phyloP scores from a whole-genome alignment of 1,140 invertebrate species.

The Hyles vespertilio region DNA sequence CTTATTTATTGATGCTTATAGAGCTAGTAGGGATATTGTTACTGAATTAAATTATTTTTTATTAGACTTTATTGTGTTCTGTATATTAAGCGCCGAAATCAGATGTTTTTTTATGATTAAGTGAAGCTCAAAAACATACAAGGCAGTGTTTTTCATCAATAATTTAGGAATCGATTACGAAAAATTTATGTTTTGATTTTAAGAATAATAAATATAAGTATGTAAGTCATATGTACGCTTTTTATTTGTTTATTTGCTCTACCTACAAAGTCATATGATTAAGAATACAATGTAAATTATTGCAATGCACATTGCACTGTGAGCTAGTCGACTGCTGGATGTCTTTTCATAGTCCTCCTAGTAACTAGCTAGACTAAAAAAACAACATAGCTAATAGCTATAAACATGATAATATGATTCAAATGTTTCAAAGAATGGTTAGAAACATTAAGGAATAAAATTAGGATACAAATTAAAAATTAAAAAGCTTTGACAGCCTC shows the following conservation, averaged over 20 bases:
- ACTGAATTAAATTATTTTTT: slow-evolving; percentile 69
- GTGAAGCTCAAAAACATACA: slow-evolving; percentile 47
- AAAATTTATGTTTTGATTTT: slow-evolving; percentile 56
- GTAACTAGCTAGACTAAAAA: too few species aligned
- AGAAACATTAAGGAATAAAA: too few species aligned
- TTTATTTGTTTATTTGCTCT: slow-evolving; percentile 26
- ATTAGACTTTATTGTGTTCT: slow-evolving; percentile 61
- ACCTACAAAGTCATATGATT: too few species aligned
- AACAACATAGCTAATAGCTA: too few species aligned
- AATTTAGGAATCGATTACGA: slow-evolving; percentile 40
- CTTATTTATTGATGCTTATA: slow-evolving; percentile 70
- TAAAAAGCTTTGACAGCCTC: too few species aligned
- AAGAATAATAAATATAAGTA: slow-evolving; percentile 62
- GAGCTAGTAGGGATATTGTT: slow-evolving; percentile 57
- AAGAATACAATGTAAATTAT: too few species aligned
- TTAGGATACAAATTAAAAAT: too few species aligned
- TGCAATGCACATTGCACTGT: not conserved
- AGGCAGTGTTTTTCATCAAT: slow-evolving; percentile 40
- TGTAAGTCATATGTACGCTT: slow-evolving; percentile 28
- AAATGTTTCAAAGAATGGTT: too few species aligned
- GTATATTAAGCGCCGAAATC: slow-evolving; percentile 66
- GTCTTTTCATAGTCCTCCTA: not conserved
- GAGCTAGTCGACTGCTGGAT: not conserved
- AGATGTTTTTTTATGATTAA: slow-evolving; percentile 54
- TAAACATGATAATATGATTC: too few species aligned